Percentiles rank a stretch among this genome's conserved stretches.
Conservation (phyloP, 1,140 invertebrate genomes). For the Drosophila pseudoananassae region DNA sequence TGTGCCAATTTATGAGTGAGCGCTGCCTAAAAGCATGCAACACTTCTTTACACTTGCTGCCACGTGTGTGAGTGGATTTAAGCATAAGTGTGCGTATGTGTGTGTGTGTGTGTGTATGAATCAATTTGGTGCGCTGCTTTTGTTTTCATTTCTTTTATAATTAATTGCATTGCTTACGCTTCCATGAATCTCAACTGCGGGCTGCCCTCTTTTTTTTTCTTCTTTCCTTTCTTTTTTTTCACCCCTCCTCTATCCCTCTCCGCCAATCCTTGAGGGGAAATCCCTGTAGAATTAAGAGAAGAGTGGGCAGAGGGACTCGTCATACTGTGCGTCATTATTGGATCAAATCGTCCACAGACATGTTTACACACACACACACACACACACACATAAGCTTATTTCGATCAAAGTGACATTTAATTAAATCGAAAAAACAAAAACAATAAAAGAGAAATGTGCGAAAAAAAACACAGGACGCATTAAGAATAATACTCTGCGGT, state of each 20-base stretch:
- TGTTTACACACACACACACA: slow-evolving; percentile 23
- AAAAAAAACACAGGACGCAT: slow-evolving; percentile 31
- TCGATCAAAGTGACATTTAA: slow-evolving; percentile 76
- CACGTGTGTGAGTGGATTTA: slow-evolving; percentile 13
- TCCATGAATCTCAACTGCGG: slow-evolving; percentile 55
- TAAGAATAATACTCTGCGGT: slow-evolving; percentile 14
- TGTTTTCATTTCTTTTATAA: slow-evolving; percentile 79
- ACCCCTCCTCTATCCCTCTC: background rate
- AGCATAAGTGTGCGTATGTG: slow-evolving; percentile 2
- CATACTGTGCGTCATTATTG: slow-evolving; percentile 64
- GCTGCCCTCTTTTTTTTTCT: slow-evolving; percentile 2
- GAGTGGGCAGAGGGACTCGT: background rate
- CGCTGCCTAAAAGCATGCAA: slow-evolving; percentile 73
- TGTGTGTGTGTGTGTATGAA: slow-evolving; percentile 28
- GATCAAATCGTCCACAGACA: slow-evolving; percentile 47
- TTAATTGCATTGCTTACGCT: slow-evolving; percentile 79
- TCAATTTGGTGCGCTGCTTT: slow-evolving; percentile 73
- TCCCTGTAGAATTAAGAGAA: background rate
- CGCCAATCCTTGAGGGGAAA: background rate
- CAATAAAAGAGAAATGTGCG: slow-evolving; percentile 32
- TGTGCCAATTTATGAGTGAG: slow-evolving; percentile 71
- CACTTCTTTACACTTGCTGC: slow-evolving; percentile 60
- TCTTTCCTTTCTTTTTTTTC: background rate
- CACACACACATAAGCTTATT: slow-evolving; percentile 49
- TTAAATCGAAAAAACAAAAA: slow-evolving; percentile 62